These are phyloP conservation scores for Ctenopoma multispine DNA, from an alignment of 2,797 vertebrate genomes.

Conservation along the genomic window DNA sequence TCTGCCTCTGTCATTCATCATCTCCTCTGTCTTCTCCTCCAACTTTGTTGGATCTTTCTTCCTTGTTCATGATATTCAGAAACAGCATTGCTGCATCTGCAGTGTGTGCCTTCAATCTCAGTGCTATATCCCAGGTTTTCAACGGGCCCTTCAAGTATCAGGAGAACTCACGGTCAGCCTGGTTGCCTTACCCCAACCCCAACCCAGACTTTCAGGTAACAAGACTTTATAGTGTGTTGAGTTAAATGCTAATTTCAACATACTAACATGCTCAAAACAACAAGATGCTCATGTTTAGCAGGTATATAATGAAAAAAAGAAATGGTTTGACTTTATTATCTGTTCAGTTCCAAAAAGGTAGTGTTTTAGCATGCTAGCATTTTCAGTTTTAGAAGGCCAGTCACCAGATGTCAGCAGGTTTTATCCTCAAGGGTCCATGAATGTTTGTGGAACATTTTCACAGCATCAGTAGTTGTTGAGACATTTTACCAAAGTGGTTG, in stretches of 20 bases:
- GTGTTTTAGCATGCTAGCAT: too few relatives aligned
- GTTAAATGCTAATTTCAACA: too few relatives aligned
- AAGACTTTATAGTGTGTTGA: not conserved
- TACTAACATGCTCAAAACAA: too few relatives aligned
- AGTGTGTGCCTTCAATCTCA: slow-evolving; percentile 97
- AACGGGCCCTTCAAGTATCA: slow-evolving; percentile 97
- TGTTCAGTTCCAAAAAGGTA: too few relatives aligned
- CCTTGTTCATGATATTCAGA: slow-evolving; percentile 75
- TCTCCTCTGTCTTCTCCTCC: not conserved
- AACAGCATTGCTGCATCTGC: slow-evolving; percentile 98
- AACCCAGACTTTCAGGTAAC: slow-evolving; percentile 97
- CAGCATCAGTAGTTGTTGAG: too few relatives aligned
- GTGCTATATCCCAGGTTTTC: slow-evolving; percentile 93
- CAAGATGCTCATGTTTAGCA: too few relatives aligned
- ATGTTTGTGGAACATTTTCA: too few relatives aligned
- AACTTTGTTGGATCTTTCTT: slow-evolving; percentile 6
- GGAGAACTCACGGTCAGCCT: slow-evolving; percentile 96
- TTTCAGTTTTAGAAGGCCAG: too few relatives aligned
- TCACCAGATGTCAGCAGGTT: too few relatives aligned
- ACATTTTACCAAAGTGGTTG: too few relatives aligned
- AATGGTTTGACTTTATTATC: too few relatives aligned
- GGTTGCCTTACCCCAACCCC: slow-evolving; percentile 97
- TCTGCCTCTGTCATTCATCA: slow-evolving; percentile 30
- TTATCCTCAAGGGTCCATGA: not conserved
- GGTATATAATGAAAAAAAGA: too few relatives aligned